A percentile compares a stretch with the other conserved stretches of the same genome.
These are phyloP conservation scores for Drosophila setifemur DNA, from an alignment of 1,140 invertebrate genomes.

Conservation along the genomic window DNA sequence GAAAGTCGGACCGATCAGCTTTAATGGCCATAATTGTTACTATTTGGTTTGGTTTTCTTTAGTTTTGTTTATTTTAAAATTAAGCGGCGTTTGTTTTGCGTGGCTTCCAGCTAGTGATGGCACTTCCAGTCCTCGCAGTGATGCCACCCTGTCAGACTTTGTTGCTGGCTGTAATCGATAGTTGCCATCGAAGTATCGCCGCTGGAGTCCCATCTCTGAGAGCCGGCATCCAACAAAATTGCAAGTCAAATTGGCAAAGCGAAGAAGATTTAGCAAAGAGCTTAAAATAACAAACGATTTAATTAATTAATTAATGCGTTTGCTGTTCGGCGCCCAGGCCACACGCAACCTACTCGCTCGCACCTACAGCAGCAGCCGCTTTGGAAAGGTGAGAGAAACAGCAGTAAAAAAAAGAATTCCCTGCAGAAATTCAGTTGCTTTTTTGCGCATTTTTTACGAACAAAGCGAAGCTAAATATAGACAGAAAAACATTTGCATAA, in stretches of 20 bases:
- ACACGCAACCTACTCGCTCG: slow-evolving; percentile 31
- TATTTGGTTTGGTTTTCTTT: not conserved
- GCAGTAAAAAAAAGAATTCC: not conserved
- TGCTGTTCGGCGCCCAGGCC: slow-evolving; percentile 23
- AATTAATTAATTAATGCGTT: slow-evolving; percentile 45
- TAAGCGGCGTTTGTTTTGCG: slow-evolving; percentile 38
- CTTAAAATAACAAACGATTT: not conserved
- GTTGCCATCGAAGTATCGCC: not conserved
- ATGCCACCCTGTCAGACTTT: slow-evolving; percentile 8
- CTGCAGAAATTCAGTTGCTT: not conserved
- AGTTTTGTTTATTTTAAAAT: slow-evolving; percentile 28
- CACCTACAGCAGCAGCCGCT: slow-evolving; percentile 17
- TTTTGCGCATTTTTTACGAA: slow-evolving; percentile 9
- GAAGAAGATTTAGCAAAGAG: no score
- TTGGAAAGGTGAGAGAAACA: slow-evolving; percentile 47
- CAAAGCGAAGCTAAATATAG: slow-evolving; percentile 60
- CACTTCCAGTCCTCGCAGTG: slow-evolving; percentile 2
- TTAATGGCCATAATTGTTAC: slow-evolving; percentile 32
- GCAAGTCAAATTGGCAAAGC: slow-evolving; percentile 39
- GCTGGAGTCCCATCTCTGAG: not conserved
- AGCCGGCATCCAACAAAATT: slow-evolving; percentile 50
- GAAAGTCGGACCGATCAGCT: not conserved
- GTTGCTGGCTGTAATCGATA: not conserved
- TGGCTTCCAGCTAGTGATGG: slow-evolving; percentile 20
- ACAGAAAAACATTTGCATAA: slow-evolving; percentile 49